Evolutionary conservation across 2,888 invertebrate species (phyloP), one percentile per base, ranked within the genome.

Genomic region (Helobdella robusta): DNA sequence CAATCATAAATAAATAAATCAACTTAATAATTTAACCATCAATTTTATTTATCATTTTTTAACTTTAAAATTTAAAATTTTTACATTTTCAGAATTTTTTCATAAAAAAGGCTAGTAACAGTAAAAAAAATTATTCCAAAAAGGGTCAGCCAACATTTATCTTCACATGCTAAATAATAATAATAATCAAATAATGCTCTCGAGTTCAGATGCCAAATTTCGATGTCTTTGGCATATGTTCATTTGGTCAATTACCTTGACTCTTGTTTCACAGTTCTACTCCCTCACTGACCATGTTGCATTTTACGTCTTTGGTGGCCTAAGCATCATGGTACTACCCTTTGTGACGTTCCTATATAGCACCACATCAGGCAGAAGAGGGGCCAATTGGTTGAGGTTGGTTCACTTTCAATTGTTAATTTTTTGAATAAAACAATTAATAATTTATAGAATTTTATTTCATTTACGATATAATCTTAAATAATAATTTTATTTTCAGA

Each of bases 151-250:
- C n/a, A n/a, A n/a, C n/a, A n/a, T n/a, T n/a, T n/a, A n/a, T n/a
- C n/a, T n/a, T n/a, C n/a, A n/a, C n/a, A n/a, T n/a, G n/a, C n/a
- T n/a, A n/a, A n/a, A n/a, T n/a, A n/a, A n/a, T n/a, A n/a, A n/a
- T n/a, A n/a, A n/a, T n/a, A n/a, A n/a, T n/a, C n/a, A n/a, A n/a
- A n/a, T n/a, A 54, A 70, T 70, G 70, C 61, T 71, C 66, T 52
- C 72, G n/a, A 71, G 71, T 66, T 70, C 70, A 1, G 71, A 72
- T 30, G 72, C 71, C 32, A 72, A 72, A 58, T 69, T 70, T 66
- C 68, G 70, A 0, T 72, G 72, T 62, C 56, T 72, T 60, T 72
- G 72, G 72, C 69, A 70, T 62, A 68, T 72, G 72, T 50, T 72
- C n/a, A 65, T 71, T 23, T 72, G 72, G 72, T 72, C 72, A 6